These are phyloP conservation scores for Ashinkailepas kermadecensis DNA, from an alignment of 2,888 invertebrate species.

Conservation along the genomic window DNA sequence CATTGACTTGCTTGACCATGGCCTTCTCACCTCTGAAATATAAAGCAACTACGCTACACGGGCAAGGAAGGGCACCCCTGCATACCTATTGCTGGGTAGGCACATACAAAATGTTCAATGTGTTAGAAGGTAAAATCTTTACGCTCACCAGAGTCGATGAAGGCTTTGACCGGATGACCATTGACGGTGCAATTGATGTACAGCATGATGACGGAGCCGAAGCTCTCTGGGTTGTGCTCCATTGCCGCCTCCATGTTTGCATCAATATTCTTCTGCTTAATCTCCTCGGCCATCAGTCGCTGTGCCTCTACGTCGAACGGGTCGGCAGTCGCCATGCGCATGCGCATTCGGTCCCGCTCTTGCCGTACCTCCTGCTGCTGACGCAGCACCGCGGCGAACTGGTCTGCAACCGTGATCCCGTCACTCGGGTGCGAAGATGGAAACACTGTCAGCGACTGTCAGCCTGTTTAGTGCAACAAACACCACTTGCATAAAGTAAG, in stretches of 20 bases:
- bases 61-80: too few relatives aligned
- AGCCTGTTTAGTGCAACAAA: too few relatives aligned
- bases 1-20: too few relatives aligned
- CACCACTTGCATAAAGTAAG: too few relatives aligned
- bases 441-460: too few relatives aligned
- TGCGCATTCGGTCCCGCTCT: conserved; percentile 71
- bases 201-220: conserved; percentile 95
- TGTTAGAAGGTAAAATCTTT: too few relatives aligned
- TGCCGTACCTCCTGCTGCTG: conserved; percentile 75
- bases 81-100: too few relatives aligned
- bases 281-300: conserved; percentile 89
- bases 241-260: conserved; percentile 98
- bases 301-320: conserved; percentile 95
- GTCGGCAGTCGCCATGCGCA: conserved; percentile 84
- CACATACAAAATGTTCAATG: too few relatives aligned
- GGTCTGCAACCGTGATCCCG: conserved; percentile 49
- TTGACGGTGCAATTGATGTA: conserved; percentile 96
- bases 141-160: conserved; percentile 79
- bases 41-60: too few relatives aligned
- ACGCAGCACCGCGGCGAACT: conserved; percentile 66
- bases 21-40: too few relatives aligned
- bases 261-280: conserved; percentile 89
- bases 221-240: conserved; percentile 97
- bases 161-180: conserved; percentile 93
- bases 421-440: too few relatives aligned